Base-by-base conservation (phyloP, 2,888 invertebrate species). In the Trissonchulus sp. region DNA sequence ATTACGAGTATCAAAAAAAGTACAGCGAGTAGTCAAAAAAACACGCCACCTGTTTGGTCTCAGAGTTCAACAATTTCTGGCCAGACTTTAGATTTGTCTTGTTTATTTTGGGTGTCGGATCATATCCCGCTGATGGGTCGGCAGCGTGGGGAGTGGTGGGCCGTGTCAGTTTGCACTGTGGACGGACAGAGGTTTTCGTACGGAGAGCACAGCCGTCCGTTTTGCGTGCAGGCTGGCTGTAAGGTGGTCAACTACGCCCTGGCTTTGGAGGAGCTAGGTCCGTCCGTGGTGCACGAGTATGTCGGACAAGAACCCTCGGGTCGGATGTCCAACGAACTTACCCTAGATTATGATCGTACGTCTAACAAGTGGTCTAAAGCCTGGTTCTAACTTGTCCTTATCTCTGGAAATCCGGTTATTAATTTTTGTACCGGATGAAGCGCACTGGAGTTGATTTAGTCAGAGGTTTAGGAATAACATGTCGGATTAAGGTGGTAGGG, bases 121-220 rank as follows among this genome's bases (percentile, higher is more conserved):
- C 98, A 95, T 85, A 97, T 97, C 83, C 96, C 96, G 0, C 96
- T 98, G 85, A 86, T 98, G 82, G 92, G 95, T 0, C 88, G 94
- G 80, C 91, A 92, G 83, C 93, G 90, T 85, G 90, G 93, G 1
- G 93, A 95, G 78, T 91, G 90, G 81, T 98, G 96, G 96, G 97
- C 94, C 8, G 91, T 97, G 33, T 93, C 94, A 81, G 89, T 97
- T 35, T 97, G 97, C 84, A 96, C 96, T 0, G 92, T 95, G 78
- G 97, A 98, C 85, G 97, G 97, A 0, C 97, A 98, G 85, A 88
- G 87, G 84, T 87, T 62, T 74, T 79, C 84, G 8, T 74, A 82
- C 30, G 86, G 86, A 1, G 86, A 86, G 77, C 79, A 81, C 3
- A 80, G 81, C 74, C 81, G 81, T n/a, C 85, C 85, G 23, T 85